phyloP scores from a whole-genome alignment of 2,888 invertebrate genomes.

The Helleia helle region DNA sequence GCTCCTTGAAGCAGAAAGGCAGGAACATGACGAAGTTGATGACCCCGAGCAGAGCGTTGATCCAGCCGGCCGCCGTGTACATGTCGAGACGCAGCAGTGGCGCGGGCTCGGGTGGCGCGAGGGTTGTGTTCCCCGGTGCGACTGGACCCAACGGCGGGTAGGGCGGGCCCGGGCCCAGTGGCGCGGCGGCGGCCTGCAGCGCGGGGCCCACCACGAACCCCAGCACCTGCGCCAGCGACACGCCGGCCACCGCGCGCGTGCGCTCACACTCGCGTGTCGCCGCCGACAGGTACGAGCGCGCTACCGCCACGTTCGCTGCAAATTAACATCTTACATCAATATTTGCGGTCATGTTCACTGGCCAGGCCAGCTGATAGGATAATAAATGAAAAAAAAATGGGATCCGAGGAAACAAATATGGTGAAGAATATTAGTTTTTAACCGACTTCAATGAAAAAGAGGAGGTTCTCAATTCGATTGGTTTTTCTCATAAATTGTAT shows the following conservation, averaged over 20 bases:
- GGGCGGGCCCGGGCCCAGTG: constrained; percentile 76
- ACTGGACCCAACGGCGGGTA: constrained; percentile 57
- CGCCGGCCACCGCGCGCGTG: constrained; percentile 87
- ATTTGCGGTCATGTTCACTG: no score
- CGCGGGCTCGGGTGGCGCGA: constrained; percentile 31
- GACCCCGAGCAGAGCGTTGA: constrained; percentile 83
- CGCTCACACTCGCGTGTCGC: constrained; percentile 87
- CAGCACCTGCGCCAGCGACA: constrained; percentile 88
- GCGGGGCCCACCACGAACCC: constrained; percentile 92
- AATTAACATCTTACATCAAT: no score
- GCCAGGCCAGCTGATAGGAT: no score
- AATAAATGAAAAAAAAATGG: no score
- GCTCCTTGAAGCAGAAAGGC: constrained; percentile 83
- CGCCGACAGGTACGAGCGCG: constrained; percentile 87
- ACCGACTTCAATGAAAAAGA: no score
- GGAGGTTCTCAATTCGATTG: no score
- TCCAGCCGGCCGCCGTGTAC: constrained; percentile 92
- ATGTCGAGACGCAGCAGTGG: constrained; percentile 81
- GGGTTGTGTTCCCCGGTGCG: no score
- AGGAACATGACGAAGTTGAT: constrained; percentile 82
- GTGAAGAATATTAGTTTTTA: no score
- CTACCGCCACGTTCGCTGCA: constrained; percentile 86
- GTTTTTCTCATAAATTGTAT: no score
- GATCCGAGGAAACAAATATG: no score
- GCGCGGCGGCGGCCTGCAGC: constrained; percentile 86